These are phyloP conservation scores for Sprattus sprattus DNA, from an alignment of 2,113 vertebrate species.

Conservation along the genomic window DNA sequence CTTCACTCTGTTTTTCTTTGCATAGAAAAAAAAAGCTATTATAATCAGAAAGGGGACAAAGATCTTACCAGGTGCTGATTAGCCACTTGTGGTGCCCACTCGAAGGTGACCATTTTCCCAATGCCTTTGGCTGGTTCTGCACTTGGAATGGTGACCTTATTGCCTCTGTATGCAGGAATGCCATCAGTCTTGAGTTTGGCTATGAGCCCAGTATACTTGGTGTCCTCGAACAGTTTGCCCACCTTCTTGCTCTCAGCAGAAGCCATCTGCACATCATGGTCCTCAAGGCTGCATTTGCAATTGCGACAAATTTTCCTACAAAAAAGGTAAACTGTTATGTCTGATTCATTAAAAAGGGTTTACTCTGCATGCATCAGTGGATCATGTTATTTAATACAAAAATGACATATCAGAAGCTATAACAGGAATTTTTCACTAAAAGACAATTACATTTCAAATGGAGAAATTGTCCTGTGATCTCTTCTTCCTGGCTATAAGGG, in stretches of 20 bases:
- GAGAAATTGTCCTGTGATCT: too few relatives aligned
- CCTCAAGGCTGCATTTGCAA: slow-evolving; percentile 92
- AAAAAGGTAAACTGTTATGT: not conserved
- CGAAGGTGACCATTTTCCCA: slow-evolving; percentile 86
- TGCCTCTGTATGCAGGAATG: not conserved
- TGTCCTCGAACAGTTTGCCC: slow-evolving; percentile 93
- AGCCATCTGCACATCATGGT: slow-evolving; percentile 86
- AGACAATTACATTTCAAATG: too few relatives aligned
- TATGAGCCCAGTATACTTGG: slow-evolving; percentile 92
- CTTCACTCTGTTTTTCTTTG: not conserved
- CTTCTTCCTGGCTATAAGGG: too few relatives aligned
- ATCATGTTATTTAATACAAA: not conserved
- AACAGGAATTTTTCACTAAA: too few relatives aligned
- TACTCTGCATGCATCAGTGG: not conserved
- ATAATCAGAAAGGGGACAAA: not conserved
- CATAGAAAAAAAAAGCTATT: not conserved
- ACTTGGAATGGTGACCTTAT: slow-evolving; percentile 1
- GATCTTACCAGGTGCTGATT: slow-evolving; percentile 85
- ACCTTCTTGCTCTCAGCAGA: slow-evolving; percentile 92
- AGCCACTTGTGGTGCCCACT: slow-evolving; percentile 94
- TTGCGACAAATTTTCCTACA: slow-evolving; percentile 95
- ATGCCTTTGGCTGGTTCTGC: slow-evolving; percentile 73
- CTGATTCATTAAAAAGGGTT: not conserved
- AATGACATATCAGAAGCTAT: too few relatives aligned
- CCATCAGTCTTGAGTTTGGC: slow-evolving; percentile 89